Evolutionary conservation across 2,797 vertebrate species (phyloP), one percentile per base, ranked within the genome.

Genomic region (Danionella dracula): DNA sequence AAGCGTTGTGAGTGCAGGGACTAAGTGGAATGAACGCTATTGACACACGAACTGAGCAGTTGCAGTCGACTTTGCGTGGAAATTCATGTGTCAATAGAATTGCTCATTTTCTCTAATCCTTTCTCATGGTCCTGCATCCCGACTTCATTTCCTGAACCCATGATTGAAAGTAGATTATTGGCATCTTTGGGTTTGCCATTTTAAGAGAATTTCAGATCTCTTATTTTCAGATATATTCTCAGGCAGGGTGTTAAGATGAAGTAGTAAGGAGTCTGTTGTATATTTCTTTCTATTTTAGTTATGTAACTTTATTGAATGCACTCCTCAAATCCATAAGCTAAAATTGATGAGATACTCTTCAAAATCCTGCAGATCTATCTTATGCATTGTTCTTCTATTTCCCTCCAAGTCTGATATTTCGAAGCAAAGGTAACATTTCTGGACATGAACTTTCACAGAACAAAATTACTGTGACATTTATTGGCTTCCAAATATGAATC

Each of bases 31-130:
- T 90, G 88, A 90, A 89, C 85, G 83, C 83, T 88, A 75, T 79
- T 82, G 88, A 88, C 88, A 87, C 84, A 87, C 86, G 87, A 90
- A 88, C 86, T 84, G 89, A 90, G 88, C 89, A 80, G 84, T 86
- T 72, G 76, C 86, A 84, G 82, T 86, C 82, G 89, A 88, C 89
- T 89, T 87, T 88, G 85, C 82, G 84, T 81, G 80, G 72, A 89
- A 87, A 91, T 88, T 89, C 88, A 82, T 87, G 73, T 89, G 89
- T 90, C 88, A 90, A 90, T 88, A 90, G 79, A 82, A 82, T 86
- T 83, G 87, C 88, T 90, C 88, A 88, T 90, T 87, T 90, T 62
- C 81, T 68, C 85, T 87, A 84, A 90, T 87, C 86, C 87, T 82
- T 78, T 81, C 71, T 75, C 83, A 82, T 79, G 48, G 81, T 85